phyloP scores from a whole-genome alignment of 64 coral and sea anemone genomes.

The Acropora yongei region DNA sequence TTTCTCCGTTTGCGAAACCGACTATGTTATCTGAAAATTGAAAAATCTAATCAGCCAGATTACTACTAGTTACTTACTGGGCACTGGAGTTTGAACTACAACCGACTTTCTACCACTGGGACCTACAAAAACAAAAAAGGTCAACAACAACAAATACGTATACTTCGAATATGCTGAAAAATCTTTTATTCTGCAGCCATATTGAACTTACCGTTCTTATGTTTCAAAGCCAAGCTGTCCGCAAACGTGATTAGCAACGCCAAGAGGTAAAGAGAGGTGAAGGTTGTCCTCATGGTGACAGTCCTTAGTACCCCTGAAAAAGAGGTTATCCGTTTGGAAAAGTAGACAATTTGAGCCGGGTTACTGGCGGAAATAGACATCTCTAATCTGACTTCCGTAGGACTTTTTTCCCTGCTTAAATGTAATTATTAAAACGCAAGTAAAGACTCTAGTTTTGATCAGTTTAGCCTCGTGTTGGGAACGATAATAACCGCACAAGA shows the following conservation, averaged over 20 bases:
- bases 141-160: background rate
- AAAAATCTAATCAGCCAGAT: background rate
- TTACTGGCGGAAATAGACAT: too few relatives aligned
- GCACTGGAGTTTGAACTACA: constrained; percentile 28
- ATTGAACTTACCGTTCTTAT: background rate
- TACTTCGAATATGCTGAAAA: too few relatives aligned
- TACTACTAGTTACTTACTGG: background rate
- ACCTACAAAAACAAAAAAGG: background rate
- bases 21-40: background rate
- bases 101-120: constrained; percentile 36
- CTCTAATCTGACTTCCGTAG: too few relatives aligned
- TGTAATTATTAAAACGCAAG: too few relatives aligned
- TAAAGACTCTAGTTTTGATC: background rate
- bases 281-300: constrained; percentile 2
- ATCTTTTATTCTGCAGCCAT: background rate
- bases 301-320: background rate
- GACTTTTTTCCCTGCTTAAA: too few relatives aligned
- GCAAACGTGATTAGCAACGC: background rate
- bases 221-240: background rate
- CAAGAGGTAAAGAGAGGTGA: background rate
- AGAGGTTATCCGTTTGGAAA: background rate
- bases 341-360: too few relatives aligned
- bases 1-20: background rate
- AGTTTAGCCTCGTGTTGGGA: background rate
- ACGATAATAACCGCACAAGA: too few relatives aligned